Base-by-base conservation (phyloP, 1,140 invertebrate species). In the Ceratitis capitata region DNA sequence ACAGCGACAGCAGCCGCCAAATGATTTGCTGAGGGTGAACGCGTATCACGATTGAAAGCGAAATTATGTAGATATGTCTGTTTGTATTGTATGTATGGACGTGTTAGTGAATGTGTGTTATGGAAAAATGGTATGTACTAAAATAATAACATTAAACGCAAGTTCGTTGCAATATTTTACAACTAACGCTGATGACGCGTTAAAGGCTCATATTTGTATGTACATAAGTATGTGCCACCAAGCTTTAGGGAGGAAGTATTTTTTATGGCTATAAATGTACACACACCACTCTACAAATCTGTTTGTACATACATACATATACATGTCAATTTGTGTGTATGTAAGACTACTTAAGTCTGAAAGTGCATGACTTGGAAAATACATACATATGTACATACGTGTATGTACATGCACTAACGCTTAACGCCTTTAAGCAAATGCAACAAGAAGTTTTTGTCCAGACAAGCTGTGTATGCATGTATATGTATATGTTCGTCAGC, bases 131-230 rank as follows among this genome's bases (percentile, higher is more conserved):
- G 14, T 16, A 53, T 12, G 16, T 69, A 69, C 29, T 35, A 69
- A 69, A 69, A 69, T 16, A 69, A 35, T 69, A 69, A 35, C 61
- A 69, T 35, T 16, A 35, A 69, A 69, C n/a, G 61, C 61, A 69
- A 69, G 61, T 69, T 35, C 19, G 32, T 69, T 69, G 61, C n/a
- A n/a, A n/a, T 29, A 39, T 39, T 69, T 69, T 69, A 69, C 19
- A 35, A 32, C 61, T 39, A 69, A 69, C 61, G 29, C 14, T 39
- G 61, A 35, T 69, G 61, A 69, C n/a, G n/a, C n/a, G n/a, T n/a
- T n/a, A n/a, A n/a, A n/a, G n/a, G n/a, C n/a, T n/a, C n/a, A n/a
- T n/a, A n/a, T n/a, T n/a, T n/a, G n/a, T n/a, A n/a, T n/a, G n/a
- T 49, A 49, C 14, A 49, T 49, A 49, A 9, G 47, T 14, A 49